These are phyloP conservation scores for Oxygymnocypris stewartii DNA, from an alignment of 2,113 vertebrate genomes.

Conservation along the genomic window DNA sequence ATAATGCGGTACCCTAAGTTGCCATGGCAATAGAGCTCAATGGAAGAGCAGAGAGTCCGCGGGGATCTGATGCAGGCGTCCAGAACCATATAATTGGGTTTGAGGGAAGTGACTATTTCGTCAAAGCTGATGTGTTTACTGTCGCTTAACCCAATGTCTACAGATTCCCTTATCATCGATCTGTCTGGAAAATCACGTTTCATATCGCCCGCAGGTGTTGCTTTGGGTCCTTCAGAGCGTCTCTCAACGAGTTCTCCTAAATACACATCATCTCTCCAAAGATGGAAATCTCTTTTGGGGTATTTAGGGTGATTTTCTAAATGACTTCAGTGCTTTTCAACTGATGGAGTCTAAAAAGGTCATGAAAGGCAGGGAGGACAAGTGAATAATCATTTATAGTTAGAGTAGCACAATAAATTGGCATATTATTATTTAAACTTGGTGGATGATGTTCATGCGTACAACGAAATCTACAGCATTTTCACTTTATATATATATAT, in stretches of 20 bases:
- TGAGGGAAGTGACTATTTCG: background rate
- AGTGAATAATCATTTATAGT: background rate
- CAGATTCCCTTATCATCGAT: slow-evolving; percentile 12
- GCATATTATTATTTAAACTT: background rate
- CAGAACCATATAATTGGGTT: background rate
- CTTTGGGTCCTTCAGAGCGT: background rate
- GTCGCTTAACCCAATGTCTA: background rate
- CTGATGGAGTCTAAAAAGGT: background rate
- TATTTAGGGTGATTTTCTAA: background rate
- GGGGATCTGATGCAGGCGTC: background rate
- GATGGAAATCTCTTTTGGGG: background rate
- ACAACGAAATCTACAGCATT: background rate
- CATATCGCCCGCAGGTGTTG: slow-evolving; percentile 5
- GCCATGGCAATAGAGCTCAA: slow-evolving; percentile 62
- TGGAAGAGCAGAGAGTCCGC: background rate
- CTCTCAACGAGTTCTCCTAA: background rate
- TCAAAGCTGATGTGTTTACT: background rate
- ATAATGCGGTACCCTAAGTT: slow-evolving; percentile 62
- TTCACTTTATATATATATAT: too few relatives aligned
- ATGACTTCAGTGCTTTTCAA: background rate
- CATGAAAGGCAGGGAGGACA: background rate
- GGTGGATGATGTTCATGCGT: background rate
- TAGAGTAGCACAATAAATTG: background rate
- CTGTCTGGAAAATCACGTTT: slow-evolving; percentile 36
- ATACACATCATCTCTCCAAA: background rate